Evolutionary conservation across 2,888 invertebrate genomes (phyloP).

Genomic region (Adelphocoris suturalis): DNA sequence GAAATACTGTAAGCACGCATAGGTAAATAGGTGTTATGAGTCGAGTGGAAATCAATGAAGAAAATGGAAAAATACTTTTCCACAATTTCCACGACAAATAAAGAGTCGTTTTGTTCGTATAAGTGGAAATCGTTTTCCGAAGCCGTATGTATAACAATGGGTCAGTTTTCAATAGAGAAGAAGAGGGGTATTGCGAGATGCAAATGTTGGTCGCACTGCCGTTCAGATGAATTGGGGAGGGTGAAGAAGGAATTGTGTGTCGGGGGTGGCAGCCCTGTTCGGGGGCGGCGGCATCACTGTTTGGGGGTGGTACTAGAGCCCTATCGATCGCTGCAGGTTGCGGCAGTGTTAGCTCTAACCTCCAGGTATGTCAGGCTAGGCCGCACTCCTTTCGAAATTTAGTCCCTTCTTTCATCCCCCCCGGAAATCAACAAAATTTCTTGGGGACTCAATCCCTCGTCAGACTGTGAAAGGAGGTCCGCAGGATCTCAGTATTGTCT

Average conservation of each 20-base stretch:
- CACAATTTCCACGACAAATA: too few relatives aligned
- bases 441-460: slow-evolving; percentile 3
- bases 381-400: slow-evolving; percentile 33
- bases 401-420: slow-evolving; percentile 25
- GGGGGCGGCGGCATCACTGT: slow-evolving; percentile 39
- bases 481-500: slow-evolving; percentile 29
- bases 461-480: slow-evolving; percentile 2
- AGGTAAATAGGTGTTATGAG: too few relatives aligned
- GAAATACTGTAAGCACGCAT: too few relatives aligned
- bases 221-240: neutral
- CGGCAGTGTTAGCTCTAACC: slow-evolving; percentile 66
- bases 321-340: slow-evolving; percentile 69
- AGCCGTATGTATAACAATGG: too few relatives aligned
- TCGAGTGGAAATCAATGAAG: too few relatives aligned
- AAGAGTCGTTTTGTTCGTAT: too few relatives aligned
- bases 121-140: too few relatives aligned
- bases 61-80: too few relatives aligned
- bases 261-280: slow-evolving; percentile 58
- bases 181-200: too few relatives aligned
- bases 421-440: slow-evolving; percentile 49
- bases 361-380: slow-evolving; percentile 64
- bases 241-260: neutral
- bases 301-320: slow-evolving; percentile 61
- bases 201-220: neutral
- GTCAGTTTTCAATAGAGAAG: too few relatives aligned